phyloP scores from a whole-genome alignment of 2,113 vertebrate species.

The Tetrax tetrax region DNA sequence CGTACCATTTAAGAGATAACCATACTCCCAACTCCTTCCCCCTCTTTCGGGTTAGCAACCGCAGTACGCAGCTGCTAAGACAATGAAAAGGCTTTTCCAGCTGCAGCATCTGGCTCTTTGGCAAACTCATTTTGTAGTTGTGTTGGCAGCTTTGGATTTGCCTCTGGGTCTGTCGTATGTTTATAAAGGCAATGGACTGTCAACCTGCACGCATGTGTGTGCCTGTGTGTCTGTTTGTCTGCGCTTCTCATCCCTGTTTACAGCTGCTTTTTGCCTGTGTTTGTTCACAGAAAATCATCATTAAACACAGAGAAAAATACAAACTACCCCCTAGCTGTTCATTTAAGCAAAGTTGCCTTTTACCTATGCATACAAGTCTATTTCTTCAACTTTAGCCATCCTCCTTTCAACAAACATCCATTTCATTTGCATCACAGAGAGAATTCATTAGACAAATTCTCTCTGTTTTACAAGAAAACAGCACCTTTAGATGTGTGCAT shows the following conservation, averaged over 20 bases:
- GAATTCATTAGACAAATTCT: not conserved
- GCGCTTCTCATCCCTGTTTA: not conserved
- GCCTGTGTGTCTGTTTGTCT: not conserved
- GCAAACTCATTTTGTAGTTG: slow-evolving; percentile 47
- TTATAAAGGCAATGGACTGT: slow-evolving; percentile 55
- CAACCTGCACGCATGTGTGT: not conserved
- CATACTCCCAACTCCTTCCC: not conserved
- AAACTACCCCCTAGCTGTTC: not conserved
- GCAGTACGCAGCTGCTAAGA: slow-evolving; percentile 36
- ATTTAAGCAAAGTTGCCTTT: not conserved
- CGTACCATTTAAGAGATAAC: not conserved
- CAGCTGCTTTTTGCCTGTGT: not conserved
- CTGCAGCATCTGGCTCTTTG: slow-evolving; percentile 52
- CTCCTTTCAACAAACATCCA: not conserved
- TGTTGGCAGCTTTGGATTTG: slow-evolving; percentile 36
- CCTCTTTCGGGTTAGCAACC: not conserved
- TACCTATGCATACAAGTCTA: not conserved
- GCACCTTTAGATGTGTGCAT: not conserved
- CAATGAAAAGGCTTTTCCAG: slow-evolving; percentile 36
- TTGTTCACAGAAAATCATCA: not conserved
- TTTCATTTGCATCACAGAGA: not conserved
- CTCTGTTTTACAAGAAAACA: slow-evolving; percentile 18
- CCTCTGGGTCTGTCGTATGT: slow-evolving; percentile 56
- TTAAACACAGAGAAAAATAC: not conserved
- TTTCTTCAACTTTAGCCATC: not conserved